Evolutionary conservation across 2,888 invertebrate species (phyloP), one percentile per base, ranked within the genome.

Genomic region (Eubasilissa splendida): DNA sequence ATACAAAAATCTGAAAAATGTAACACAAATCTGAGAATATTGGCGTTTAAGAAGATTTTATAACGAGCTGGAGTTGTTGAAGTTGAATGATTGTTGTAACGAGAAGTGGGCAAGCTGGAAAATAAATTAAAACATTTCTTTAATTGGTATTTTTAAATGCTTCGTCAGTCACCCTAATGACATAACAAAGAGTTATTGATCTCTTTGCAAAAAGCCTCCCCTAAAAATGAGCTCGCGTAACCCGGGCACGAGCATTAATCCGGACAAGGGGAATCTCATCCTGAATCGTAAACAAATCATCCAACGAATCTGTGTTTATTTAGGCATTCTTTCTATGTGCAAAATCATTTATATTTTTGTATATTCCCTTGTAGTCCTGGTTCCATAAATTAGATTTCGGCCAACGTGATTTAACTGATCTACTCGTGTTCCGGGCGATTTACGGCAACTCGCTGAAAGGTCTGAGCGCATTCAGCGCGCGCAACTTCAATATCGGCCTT

Each of bases 401-500:
- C 63, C 63, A 63, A 63, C 33, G 63, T 63, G 63, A 63, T 63
- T 63, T 63, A 63, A 31, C 1, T 3, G 63, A 4, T 14, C 12
- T 63, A 63, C 11, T 63, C 63, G 4, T 22, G 31, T 12, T 63
- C 63, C 11, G 63, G 8, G 4, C 31, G 2, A 63, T 63, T 63
- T 63, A 63, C 11, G 63, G 63, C 63, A 63, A 14, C 63, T 63
- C 63, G 63, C 33, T 63, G 63, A 63, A 63, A 63, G 63, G 63
- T 63, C 63, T n/a, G 31, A 63, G 14, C 60, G 4, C 22, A 63
- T 8, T 63, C 63, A 14, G 33, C 22, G 10, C 63, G 8, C 63
- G 63, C 63, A 22, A 22, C 63, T 2, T 4, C 31, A 31, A 10
- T 31, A 8, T 31, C 10, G 63, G 31, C 33, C 63, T 7, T 31